Conservation (phyloP, 2,888 invertebrate species). For the Nemotelus nigrinus region DNA sequence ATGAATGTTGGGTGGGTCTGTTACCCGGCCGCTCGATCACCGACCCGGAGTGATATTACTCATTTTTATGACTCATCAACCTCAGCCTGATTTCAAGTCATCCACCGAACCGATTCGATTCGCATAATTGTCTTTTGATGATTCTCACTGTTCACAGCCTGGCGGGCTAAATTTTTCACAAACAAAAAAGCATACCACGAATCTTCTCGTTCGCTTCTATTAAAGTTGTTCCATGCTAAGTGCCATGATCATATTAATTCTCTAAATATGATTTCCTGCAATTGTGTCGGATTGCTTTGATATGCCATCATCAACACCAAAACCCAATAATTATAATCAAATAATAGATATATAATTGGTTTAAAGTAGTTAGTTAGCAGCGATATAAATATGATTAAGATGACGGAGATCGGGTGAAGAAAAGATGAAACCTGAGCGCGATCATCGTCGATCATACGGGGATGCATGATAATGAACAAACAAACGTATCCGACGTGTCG, state of each 20-base stretch:
- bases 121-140: constrained; percentile 40
- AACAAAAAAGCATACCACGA: not conserved
- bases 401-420: not conserved
- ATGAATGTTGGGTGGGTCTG: too few species aligned
- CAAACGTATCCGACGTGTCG: too few species aligned
- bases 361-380: constrained; percentile 35
- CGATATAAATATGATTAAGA: constrained; percentile 10
- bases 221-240: too few species aligned
- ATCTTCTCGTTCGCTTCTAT: too few species aligned
- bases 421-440: not conserved
- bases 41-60: too few species aligned
- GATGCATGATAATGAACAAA: too few species aligned
- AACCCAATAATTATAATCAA: constrained; percentile 41
- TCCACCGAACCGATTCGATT: constrained; percentile 3
- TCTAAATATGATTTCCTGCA: constrained; percentile 1
- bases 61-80: too few species aligned
- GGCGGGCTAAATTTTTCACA: not conserved
- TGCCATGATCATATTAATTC: constrained; percentile 24
- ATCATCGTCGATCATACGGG: too few species aligned
- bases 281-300: constrained; percentile 32
- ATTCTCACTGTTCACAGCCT: not conserved
- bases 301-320: constrained; percentile 40
- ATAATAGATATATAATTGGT: constrained; percentile 42
- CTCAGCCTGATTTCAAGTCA: too few species aligned
- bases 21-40: too few species aligned